Base-by-base conservation (phyloP, 2,113 vertebrate species). In the Peucedramus taeniatus region DNA sequence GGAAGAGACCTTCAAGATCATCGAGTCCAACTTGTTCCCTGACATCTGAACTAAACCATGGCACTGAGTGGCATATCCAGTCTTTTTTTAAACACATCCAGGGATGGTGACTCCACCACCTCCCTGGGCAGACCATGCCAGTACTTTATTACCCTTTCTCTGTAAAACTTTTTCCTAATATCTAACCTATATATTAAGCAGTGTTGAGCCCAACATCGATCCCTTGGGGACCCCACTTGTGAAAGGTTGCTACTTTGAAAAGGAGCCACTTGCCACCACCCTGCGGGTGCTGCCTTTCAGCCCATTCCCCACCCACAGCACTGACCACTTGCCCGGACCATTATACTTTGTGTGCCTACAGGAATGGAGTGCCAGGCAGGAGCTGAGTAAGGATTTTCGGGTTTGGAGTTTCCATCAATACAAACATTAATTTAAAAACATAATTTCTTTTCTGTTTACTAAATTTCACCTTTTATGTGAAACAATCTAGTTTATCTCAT, bases 141-240 rank as follows among this genome's bases (percentile, higher is more conserved):
- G n/a, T n/a, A n/a, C n/a, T n/a, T n/a, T n/a, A n/a, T n/a, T n/a
- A n/a, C n/a, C n/a, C n/a, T n/a, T n/a, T n/a, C n/a, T n/a, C n/a
- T n/a, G n/a, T n/a, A n/a, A n/a, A n/a, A n/a, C n/a, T n/a, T n/a
- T n/a, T n/a, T n/a, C n/a, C n/a, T n/a, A n/a, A n/a, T n/a, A n/a
- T n/a, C n/a, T n/a, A n/a, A n/a, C n/a, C n/a, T n/a, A n/a, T n/a
- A n/a, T n/a, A n/a, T 20, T 20, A 37, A 70, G 18, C 22, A 37
- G 8, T 0, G 0, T 21, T 69, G 24, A 47, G 22, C 40, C 31
- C 35, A 37, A 2, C 16, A 33, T 24, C 1, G 1, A 7, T 33
- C 31, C n/a, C 49, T 12, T 23, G 63, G 18, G 15, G 8, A 31
- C 6, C 8, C 12, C 27, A 11, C 18, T 20, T 33, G 35, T 63